Conservation (phyloP, 2,888 invertebrate genomes). For the Limnephilus rhombicus region DNA sequence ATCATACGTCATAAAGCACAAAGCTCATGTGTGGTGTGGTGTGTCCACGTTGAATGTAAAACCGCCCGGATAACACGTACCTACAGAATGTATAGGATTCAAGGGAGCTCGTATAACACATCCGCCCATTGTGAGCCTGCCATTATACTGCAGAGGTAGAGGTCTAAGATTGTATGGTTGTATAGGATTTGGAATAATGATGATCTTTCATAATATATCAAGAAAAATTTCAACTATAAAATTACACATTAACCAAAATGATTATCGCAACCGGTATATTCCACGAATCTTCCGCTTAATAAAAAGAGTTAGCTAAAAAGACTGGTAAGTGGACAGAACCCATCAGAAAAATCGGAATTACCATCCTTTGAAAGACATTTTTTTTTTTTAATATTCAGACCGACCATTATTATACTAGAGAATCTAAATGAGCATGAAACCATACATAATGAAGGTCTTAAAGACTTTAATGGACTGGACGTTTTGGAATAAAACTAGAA, state of each 20-base stretch:
- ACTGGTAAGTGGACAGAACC: no score
- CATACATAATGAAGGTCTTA: not conserved
- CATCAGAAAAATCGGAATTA: not conserved
- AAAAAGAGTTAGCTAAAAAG: no score
- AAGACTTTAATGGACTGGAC: not conserved
- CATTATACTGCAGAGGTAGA: constrained; percentile 2
- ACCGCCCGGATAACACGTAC: constrained; percentile 18
- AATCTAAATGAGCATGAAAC: not conserved
- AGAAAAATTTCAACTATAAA: not conserved
- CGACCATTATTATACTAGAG: not conserved
- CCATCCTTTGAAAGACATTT: not conserved
- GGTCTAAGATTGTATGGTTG: not conserved
- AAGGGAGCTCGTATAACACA: constrained; percentile 22
- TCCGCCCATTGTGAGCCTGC: constrained; percentile 20
- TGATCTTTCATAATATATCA: not conserved
- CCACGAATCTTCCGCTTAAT: no score
- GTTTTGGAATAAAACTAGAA: no score
- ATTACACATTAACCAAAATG: not conserved
- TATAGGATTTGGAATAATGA: not conserved
- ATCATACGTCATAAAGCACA: not conserved
- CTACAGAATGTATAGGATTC: not conserved
- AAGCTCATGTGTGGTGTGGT: not conserved
- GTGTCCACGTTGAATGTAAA: not conserved
- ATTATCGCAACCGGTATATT: no score
- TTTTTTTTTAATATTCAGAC: no score